A percentile compares a stretch with the other conserved stretches of the same genome.
phyloP scores from a whole-genome alignment of 2,113 vertebrate species.

The Lichenostomus cassidix region DNA sequence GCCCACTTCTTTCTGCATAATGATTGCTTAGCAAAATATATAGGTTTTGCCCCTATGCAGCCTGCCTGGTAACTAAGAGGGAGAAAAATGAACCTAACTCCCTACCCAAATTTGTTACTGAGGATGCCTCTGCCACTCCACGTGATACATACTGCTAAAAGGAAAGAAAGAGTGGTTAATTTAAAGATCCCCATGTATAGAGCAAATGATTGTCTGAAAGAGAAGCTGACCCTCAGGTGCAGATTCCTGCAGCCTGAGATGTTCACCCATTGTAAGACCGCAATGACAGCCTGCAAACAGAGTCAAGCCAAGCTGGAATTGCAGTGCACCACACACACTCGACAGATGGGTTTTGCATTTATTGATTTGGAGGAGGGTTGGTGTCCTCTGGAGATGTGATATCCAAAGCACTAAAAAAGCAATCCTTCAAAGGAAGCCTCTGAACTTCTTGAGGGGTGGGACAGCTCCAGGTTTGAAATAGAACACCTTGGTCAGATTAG shows the following conservation, averaged over 20 bases:
- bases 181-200: background rate
- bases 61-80: background rate
- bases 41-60: rapidly evolving
- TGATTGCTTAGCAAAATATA: background rate
- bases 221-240: background rate
- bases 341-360: background rate
- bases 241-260: background rate
- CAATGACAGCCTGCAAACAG: background rate
- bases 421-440: background rate
- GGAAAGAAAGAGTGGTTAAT: background rate
- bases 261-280: background rate
- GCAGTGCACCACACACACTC: background rate
- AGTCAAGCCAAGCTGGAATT: background rate
- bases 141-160: background rate
- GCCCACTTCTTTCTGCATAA: background rate
- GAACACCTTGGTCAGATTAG: background rate
- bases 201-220: background rate
- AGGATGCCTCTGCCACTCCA: background rate
- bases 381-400: rapidly evolving
- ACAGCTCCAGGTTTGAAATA: background rate
- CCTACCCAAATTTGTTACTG: background rate
- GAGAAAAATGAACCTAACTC: background rate
- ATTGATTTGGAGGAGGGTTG: background rate
- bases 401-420: background rate
- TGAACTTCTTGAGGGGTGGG: background rate